Base-by-base conservation (phyloP, 2,888 invertebrate genomes). In the Cosmia pyralina region DNA sequence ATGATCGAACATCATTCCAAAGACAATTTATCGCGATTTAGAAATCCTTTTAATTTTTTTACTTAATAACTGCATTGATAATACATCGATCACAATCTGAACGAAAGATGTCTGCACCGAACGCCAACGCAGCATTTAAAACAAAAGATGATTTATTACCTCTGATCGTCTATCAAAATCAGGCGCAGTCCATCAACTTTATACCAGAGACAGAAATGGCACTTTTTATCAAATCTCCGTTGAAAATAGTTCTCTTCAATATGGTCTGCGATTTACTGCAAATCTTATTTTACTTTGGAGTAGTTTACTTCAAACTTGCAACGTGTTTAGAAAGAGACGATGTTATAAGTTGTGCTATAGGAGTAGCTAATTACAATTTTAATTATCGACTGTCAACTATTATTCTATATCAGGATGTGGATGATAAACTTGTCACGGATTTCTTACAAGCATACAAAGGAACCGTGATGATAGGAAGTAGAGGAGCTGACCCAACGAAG, bases 291-390 rank as follows among this genome's bases (percentile, higher is more conserved):
- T n/a, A 79, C 66, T 83, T 63, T 71, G 67, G 46, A 64, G 55
- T 60, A 50, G 0, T 75, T 69, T 13, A 66, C 2, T 62, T 85
- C 13, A 82, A 83, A 79, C 38, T 88, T 15, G 62, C 48, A 1
- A 59, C 72, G 13, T 76, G 77, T 68, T 44, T 77, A 19, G 68
- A 75, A 28, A 82, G 87, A 67, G 81, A 90, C 17, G 65, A 77
- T 28, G 74, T 93, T 4, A 81, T 92, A 11, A 78, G 86, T 63
- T 90, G 90, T 77, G 92, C 90, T 3, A 71, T 88, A 28, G 85
- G 90, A 76, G 89, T 94, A 57, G 92, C 92, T 2, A 93, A 93
- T 69, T 65, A 78, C 4, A 89, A 94, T 79, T 94, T 94, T 50
- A 91, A 91, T 72, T 87, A 85, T 70, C 83, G 92, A 83, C 84